A percentile compares a stretch with the other conserved stretches of the same genome.
Conservation (phyloP, 2,113 vertebrate genomes). For the Sakesphorus luctuosus region DNA sequence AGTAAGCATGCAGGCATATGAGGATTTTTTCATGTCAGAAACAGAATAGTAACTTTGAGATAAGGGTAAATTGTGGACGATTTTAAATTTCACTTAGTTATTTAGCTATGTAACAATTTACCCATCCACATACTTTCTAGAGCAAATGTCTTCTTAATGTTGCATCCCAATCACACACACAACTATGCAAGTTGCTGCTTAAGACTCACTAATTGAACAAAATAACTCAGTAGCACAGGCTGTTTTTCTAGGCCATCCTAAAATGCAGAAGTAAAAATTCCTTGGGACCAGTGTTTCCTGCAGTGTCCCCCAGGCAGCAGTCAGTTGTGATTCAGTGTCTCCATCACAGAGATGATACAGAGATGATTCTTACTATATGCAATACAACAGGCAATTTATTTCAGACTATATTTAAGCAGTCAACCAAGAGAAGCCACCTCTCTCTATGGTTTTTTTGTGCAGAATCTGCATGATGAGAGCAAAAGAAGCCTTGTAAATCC, state of each 20-base stretch:
- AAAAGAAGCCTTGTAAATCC: constrained; percentile 43
- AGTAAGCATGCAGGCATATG: background rate
- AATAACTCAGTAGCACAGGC: background rate
- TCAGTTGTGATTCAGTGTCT: background rate
- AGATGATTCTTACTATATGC: background rate
- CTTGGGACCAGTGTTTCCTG: background rate
- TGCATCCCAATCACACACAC: background rate
- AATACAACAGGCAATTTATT: background rate
- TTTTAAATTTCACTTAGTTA: background rate
- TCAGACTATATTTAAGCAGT: background rate
- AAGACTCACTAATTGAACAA: background rate
- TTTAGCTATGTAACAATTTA: background rate
- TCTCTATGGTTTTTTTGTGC: background rate
- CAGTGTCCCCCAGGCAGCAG: background rate
- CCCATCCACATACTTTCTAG: background rate
- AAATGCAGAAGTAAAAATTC: background rate
- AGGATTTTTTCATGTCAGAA: background rate
- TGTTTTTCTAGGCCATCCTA: background rate
- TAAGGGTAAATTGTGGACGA: background rate
- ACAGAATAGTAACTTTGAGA: background rate
- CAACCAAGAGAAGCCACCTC: background rate
- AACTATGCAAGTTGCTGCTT: background rate
- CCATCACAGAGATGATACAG: background rate
- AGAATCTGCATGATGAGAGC: background rate
- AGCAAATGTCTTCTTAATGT: background rate